Base-by-base conservation (phyloP, 2,888 invertebrate species). In the Atethmia centrago region DNA sequence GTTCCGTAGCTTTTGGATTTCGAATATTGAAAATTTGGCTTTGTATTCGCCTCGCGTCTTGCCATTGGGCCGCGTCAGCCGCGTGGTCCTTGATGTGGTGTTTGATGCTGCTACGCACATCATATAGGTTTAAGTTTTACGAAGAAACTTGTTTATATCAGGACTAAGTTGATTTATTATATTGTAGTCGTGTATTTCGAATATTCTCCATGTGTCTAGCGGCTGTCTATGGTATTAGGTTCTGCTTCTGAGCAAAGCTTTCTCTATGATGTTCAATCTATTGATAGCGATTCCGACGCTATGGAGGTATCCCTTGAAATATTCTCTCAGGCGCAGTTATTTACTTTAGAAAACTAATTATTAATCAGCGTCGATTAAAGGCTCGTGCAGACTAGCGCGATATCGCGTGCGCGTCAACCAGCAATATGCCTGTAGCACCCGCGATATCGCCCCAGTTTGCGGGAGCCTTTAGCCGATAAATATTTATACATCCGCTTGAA, bases 11-110 rank as follows among this genome's bases (percentile, higher is more conserved):
- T 81, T 79, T 80, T 76, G 72, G 76, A 75, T 84, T 79, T 69
- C 25, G 68, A 79, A 82, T 81, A 87, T 84, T 82, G 75, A 84
- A 80, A 79, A 74, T 73, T 69, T 82, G 62, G 62, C 71, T 83
- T 77, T 85, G 74, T 80, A 80, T 77, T 76, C 71, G 3, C 68
- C n/a, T 31, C 51, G 53, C 56, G 55, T 65, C 51, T 47, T 65
- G 64, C 28, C 56, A 10, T 67, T 36, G 42, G n/a, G n/a, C n/a
- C n/a, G n/a, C n/a, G n/a, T n/a, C n/a, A n/a, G 19, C 19, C n/a
- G 10, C 45, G 53, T n/a, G 36, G 36, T 58, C 19, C 70, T 49
- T 63, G 25, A 67, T 69, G 53, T 55, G 51, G 56, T 59, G 25
- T 79, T 66, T 71, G 45, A 51, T 59, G 51, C 69, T 74, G 55